phyloP scores from a whole-genome alignment of 1,140 invertebrate species.

The Caenorhabditis tropicalis region DNA sequence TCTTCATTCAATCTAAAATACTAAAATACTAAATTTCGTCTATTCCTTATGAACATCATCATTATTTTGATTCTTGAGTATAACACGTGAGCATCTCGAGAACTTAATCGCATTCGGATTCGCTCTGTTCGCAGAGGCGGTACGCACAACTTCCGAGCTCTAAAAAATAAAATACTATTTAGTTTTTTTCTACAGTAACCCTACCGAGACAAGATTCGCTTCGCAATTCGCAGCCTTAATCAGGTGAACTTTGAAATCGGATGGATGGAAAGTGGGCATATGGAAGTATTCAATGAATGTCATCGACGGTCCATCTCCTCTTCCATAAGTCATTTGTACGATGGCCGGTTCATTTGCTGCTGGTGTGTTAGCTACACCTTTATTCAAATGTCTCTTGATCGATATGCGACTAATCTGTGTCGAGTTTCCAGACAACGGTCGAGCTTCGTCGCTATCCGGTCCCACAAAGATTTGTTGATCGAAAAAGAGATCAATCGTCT shows the following conservation, averaged over 20 bases:
- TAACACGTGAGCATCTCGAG: no score
- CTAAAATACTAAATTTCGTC: no score
- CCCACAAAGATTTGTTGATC: conserved; percentile 6
- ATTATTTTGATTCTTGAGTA: no score
- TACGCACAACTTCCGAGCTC: not conserved
- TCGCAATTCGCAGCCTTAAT: not conserved
- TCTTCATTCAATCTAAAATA: no score
- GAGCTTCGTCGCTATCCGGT: conserved; percentile 4
- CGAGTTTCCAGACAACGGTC: not conserved
- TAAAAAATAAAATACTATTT: not conserved
- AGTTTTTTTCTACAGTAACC: not conserved
- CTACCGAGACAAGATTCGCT: not conserved
- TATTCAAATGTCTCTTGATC: not conserved
- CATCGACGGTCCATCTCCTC: not conserved
- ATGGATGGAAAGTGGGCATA: not conserved
- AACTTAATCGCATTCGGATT: no score
- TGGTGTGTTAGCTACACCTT: no score
- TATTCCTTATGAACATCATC: no score
- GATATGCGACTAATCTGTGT: not conserved
- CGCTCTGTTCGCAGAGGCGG: not conserved
- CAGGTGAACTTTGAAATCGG: not conserved
- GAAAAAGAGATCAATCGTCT: conserved; percentile 15
- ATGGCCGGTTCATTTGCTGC: not conserved
- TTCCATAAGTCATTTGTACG: not conserved
- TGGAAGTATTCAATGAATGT: conserved; percentile 10